A percentile compares a stretch with the other conserved stretches of the same genome.
Conservation (phyloP, 2,113 vertebrate genomes). For the Dromas ardeola region DNA sequence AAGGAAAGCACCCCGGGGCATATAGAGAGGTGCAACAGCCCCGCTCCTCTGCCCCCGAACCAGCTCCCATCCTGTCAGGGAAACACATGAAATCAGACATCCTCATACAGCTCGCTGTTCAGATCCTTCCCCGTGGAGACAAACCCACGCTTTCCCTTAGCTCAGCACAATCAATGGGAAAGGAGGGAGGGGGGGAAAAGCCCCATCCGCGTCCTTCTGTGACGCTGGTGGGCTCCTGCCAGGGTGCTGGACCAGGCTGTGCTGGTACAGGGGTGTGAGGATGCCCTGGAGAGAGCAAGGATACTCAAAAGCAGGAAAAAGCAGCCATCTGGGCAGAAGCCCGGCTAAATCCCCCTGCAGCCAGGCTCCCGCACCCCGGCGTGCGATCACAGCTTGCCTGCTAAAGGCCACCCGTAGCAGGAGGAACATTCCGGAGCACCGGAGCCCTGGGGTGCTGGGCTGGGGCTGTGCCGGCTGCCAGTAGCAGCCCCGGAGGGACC, state of each 20-base stretch:
- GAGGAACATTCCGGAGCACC: not conserved
- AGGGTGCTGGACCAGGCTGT: rapidly evolving
- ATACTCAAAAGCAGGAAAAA: not conserved
- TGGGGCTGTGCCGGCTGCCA: not conserved
- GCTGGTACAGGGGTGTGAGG: not conserved
- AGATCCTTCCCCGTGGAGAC: not conserved
- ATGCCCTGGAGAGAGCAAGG: not conserved
- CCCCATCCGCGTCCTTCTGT: rapidly evolving
- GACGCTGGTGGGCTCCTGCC: not conserved
- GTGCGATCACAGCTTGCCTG: rapidly evolving
- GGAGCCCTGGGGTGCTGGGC: not conserved
- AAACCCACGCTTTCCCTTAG: rapidly evolving
- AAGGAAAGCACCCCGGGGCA: rapidly evolving
- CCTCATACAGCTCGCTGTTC: rapidly evolving
- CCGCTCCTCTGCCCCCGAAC: rapidly evolving
- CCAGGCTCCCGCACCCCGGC: rapidly evolving
- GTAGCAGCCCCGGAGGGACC: not conserved
- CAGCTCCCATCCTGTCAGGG: rapidly evolving
- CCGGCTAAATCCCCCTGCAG: not conserved
- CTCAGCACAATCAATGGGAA: rapidly evolving
- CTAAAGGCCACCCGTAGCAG: not conserved
- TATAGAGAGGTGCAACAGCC: not conserved
- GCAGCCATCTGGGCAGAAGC: not conserved
- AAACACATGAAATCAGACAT: rapidly evolving
- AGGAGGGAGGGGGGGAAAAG: rapidly evolving